Evolutionary conservation across 2,797 vertebrate species (phyloP).

Genomic region (Peromyscus nudipes): DNA sequence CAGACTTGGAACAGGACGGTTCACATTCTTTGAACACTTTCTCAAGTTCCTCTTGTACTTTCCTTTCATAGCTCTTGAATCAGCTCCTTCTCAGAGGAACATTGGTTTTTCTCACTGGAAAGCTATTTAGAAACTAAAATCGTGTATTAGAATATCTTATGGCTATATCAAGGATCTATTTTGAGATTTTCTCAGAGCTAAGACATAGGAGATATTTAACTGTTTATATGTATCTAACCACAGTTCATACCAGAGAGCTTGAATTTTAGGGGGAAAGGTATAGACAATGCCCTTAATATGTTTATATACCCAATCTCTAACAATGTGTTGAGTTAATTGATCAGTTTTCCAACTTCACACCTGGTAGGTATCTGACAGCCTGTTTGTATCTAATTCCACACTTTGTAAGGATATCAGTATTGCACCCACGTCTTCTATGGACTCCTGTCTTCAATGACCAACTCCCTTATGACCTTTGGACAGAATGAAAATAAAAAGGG

Average conservation of each 20-base stretch:
- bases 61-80: background rate
- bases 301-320: background rate
- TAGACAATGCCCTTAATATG: background rate
- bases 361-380: background rate
- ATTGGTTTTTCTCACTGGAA: background rate
- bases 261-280: background rate
- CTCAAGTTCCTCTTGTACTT: background rate
- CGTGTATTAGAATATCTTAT: background rate
- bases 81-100: background rate
- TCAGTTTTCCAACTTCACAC: background rate
- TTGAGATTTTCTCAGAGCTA: background rate
- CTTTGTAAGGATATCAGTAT: background rate
- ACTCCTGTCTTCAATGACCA: background rate
- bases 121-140: conserved; percentile 44
- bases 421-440: background rate
- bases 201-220: background rate
- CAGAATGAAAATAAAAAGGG: background rate
- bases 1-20: background rate
- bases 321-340: background rate
- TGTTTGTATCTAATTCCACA: background rate
- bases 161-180: background rate
- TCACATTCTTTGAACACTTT: background rate
- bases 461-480: background rate
- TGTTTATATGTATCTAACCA: background rate
- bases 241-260: background rate